Evolutionary conservation across 2,888 invertebrate species (phyloP).

Genomic region (Lymantria monacha): DNA sequence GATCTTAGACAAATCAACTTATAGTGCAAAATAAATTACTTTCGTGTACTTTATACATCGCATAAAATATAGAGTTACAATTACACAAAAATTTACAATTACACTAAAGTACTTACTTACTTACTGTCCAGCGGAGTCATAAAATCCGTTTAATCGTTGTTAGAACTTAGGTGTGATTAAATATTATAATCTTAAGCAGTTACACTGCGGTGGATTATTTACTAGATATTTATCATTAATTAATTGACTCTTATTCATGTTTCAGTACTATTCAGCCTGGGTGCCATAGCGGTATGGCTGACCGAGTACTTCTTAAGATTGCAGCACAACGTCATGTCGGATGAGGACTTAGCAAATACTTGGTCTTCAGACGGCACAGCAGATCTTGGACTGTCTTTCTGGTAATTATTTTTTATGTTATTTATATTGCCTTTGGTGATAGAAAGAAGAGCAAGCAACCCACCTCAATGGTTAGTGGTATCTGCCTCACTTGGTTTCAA

Average conservation of each 20-base stretch:
- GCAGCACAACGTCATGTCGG: conserved; percentile 90
- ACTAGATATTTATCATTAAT: background rate
- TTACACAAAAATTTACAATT: no score
- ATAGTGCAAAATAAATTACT: no score
- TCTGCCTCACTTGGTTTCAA: no score
- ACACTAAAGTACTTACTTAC: no score
- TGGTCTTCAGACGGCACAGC: conserved; percentile 93
- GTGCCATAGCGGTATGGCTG: conserved; percentile 91
- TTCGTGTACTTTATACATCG: no score
- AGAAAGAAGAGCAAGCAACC: background rate
- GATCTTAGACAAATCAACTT: no score
- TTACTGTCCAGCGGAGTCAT: no score
- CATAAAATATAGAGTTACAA: no score
- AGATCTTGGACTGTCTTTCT: conserved; percentile 93
- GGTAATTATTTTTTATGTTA: conserved; percentile 72
- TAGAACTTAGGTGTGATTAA: no score
- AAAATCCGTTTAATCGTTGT: no score
- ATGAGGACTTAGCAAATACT: conserved; percentile 88
- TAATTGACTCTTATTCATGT: conserved; percentile 27
- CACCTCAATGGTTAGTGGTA: background rate
- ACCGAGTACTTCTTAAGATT: conserved; percentile 91
- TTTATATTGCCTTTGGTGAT: background rate
- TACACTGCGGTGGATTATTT: no score
- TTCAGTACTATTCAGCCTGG: conserved; percentile 88
- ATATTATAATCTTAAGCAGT: no score